Percentiles rank a stretch among this genome's conserved stretches.
Conservation (phyloP, 2,888 invertebrate genomes). For the Xanthorhoe spadicearia region DNA sequence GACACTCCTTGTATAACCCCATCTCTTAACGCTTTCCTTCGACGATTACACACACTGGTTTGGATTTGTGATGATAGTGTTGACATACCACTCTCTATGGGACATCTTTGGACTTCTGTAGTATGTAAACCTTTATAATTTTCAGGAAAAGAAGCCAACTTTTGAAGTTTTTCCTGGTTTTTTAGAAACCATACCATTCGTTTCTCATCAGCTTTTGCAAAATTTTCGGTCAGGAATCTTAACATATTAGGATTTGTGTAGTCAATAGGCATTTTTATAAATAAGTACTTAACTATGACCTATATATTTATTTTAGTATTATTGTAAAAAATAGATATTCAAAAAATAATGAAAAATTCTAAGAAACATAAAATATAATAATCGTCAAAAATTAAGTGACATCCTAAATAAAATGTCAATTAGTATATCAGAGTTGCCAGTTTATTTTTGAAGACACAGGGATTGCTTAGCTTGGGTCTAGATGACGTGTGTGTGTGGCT, state of each 20-base stretch:
- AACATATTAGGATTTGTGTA: constrained; percentile 39
- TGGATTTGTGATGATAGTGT: constrained; percentile 23
- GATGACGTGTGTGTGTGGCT: too few species aligned
- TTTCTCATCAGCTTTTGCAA: constrained; percentile 39
- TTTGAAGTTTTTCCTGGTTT: constrained; percentile 30
- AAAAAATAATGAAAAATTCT: constrained; percentile 13
- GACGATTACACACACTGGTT: constrained; percentile 25
- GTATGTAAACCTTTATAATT: constrained; percentile 21
- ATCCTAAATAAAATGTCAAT: background rate
- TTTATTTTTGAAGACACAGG: background rate
- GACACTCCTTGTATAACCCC: constrained; percentile 15
- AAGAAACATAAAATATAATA: constrained; percentile 15
- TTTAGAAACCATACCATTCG: constrained; percentile 45
- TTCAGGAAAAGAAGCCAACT: constrained; percentile 21
- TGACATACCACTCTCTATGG: constrained; percentile 23
- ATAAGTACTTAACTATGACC: background rate
- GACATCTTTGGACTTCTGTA: constrained; percentile 22
- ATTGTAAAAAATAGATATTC: background rate
- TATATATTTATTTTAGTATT: too few species aligned
- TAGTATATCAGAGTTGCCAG: background rate
- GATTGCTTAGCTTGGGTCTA: too few species aligned
- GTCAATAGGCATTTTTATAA: constrained; percentile 40
- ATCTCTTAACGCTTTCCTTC: constrained; percentile 27
- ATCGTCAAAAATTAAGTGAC: constrained; percentile 2
- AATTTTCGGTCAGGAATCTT: constrained; percentile 44